Percentiles rank a stretch among this genome's conserved stretches.
Evolutionary conservation across 2,797 vertebrate species (phyloP).

Genomic region (Pangasius mekongensis): DNA sequence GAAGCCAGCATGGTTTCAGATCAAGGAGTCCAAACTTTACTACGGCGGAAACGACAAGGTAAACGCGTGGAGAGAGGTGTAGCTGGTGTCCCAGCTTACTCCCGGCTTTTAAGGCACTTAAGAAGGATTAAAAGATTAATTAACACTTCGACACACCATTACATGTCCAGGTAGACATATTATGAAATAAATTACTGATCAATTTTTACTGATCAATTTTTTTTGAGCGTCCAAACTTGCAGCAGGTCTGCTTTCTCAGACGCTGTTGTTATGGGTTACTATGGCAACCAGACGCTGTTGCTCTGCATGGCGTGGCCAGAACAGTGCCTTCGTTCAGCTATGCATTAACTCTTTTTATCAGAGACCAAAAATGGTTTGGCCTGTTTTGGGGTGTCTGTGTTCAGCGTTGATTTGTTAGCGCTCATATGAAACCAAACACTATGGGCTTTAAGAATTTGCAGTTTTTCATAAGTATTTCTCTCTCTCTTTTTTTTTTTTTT

Average conservation of each 20-base stretch:
- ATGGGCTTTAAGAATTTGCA: no score
- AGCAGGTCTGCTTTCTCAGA: not conserved
- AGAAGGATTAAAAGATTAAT: constrained; percentile 7
- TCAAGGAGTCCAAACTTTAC: constrained; percentile 53
- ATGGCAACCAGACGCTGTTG: constrained; percentile 3
- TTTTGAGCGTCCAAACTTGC: not conserved
- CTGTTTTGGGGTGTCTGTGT: no score
- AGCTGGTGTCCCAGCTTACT: not conserved
- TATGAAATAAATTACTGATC: not conserved
- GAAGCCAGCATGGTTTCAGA: constrained; percentile 56
- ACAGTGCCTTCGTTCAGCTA: not conserved
- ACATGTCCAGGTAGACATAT: not conserved
- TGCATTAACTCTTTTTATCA: not conserved
- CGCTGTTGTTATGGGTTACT: not conserved
- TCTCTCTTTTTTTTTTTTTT: no score
- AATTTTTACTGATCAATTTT: not conserved
- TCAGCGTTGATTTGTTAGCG: no score
- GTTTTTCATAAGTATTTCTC: no score
- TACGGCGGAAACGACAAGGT: constrained; percentile 59
- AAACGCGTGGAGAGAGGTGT: not conserved
- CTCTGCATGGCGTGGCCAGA: not conserved
- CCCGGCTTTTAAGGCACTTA: not conserved
- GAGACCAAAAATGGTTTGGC: no score
- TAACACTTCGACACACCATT: not conserved
- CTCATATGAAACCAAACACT: no score